Conservation (phyloP, 1,140 invertebrate genomes). For the Aricia agestis region DNA sequence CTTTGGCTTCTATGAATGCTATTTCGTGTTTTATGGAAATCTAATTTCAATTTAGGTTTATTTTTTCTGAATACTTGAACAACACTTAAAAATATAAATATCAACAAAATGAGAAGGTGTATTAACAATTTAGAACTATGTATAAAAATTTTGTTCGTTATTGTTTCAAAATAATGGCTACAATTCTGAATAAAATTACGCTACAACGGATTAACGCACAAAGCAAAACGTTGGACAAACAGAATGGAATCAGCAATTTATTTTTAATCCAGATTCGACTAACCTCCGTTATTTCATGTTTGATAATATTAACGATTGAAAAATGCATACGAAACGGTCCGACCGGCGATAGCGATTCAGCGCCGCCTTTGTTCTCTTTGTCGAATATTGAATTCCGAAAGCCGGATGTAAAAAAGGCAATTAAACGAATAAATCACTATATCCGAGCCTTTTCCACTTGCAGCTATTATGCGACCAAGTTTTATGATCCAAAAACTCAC, state of each 20-base stretch:
- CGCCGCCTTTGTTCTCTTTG: slow-evolving; percentile 45
- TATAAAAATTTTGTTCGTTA: neutral
- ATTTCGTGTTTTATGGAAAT: no score
- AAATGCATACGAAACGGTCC: slow-evolving; percentile 27
- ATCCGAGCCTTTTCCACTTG: slow-evolving; percentile 39
- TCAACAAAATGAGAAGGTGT: no score
- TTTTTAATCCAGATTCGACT: slow-evolving; percentile 10
- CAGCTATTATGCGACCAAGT: slow-evolving; percentile 39
- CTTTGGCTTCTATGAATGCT: neutral
- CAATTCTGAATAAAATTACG: neutral
- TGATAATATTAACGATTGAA: slow-evolving; percentile 18
- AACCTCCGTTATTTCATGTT: slow-evolving; percentile 10
- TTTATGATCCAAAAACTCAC: slow-evolving; percentile 45
- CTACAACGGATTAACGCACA: neutral
- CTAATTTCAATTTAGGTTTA: no score
- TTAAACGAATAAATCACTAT: slow-evolving; percentile 63
- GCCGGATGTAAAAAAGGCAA: slow-evolving; percentile 52
- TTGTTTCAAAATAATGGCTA: neutral
- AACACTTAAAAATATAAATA: no score
- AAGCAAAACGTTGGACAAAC: neutral
- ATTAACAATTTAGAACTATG: no score
- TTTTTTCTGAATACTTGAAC: no score
- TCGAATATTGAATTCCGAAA: slow-evolving; percentile 57
- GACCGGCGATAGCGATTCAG: slow-evolving; percentile 33
- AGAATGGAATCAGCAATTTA: slow-evolving; percentile 12